Conservation (phyloP, 1,140 invertebrate species). For the Aradophagus sp. region DNA sequence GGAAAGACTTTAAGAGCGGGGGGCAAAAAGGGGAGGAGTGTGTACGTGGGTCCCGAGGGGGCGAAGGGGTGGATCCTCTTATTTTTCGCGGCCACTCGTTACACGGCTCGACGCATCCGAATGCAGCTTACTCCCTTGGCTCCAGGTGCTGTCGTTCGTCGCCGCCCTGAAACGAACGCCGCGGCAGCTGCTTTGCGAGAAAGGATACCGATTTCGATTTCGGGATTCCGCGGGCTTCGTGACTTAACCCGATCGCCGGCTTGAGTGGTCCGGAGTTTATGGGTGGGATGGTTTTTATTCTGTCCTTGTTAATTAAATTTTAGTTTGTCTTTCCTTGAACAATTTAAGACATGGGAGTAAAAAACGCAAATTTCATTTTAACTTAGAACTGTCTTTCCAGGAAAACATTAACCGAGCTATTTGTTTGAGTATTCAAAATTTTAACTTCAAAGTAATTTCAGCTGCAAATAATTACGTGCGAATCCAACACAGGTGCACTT, state of each 20-base stretch:
- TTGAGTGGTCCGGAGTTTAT: no score
- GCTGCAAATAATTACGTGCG: no score
- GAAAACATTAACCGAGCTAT: no score
- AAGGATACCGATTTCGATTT: constrained; percentile 50
- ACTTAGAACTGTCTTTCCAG: no score
- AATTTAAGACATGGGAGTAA: no score
- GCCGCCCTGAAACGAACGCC: constrained; percentile 55
- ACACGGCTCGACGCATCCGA: constrained; percentile 72
- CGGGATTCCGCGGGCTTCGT: constrained; percentile 39
- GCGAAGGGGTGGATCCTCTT: constrained; percentile 65
- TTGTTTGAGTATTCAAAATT: no score
- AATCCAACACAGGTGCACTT: no score
- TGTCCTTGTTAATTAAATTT: no score
- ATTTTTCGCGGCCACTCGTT: constrained; percentile 72
- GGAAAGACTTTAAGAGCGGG: background rate
- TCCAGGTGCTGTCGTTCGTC: constrained; percentile 68
- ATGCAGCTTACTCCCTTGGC: constrained; percentile 66
- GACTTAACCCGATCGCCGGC: constrained; percentile 25
- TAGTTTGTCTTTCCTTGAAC: no score
- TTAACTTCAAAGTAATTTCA: no score
- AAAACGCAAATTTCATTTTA: no score
- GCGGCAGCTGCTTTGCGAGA: constrained; percentile 51
- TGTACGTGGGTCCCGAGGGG: constrained; percentile 36
- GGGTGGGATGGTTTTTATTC: no score
- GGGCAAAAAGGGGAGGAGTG: constrained; percentile 40